These are phyloP conservation scores for Lagopus leucura DNA, from an alignment of 2,113 vertebrate genomes.

Conservation along the genomic window DNA sequence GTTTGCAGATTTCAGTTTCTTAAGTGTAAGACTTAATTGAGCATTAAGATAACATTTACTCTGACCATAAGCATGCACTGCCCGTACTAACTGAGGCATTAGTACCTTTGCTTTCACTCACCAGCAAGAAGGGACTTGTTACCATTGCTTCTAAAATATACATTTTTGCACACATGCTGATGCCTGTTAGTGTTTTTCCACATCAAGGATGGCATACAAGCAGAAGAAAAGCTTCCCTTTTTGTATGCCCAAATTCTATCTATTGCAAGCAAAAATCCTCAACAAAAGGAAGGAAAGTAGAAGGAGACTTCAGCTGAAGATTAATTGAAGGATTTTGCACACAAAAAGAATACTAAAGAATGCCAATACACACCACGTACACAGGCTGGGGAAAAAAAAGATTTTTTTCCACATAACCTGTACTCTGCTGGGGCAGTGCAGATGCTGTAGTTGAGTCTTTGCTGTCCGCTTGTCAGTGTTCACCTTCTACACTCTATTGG, in stretches of 20 bases:
- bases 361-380: background rate
- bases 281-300: background rate
- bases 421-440: background rate
- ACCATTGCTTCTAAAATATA: background rate
- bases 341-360: background rate
- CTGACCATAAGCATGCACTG: background rate
- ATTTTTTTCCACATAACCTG: background rate
- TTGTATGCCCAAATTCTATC: background rate
- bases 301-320: background rate
- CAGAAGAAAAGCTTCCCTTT: background rate
- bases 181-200: background rate
- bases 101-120: background rate
- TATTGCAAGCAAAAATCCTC: background rate
- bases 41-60: background rate
- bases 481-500: background rate
- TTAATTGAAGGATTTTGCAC: background rate
- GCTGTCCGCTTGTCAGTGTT: background rate
- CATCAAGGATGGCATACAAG: background rate
- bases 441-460: background rate
- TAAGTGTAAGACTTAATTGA: background rate
- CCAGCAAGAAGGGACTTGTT: background rate
- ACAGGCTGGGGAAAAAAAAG: background rate
- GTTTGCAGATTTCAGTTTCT: background rate
- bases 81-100: background rate
- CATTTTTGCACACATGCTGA: background rate